Evolutionary conservation across 2,113 vertebrate genomes (phyloP), one percentile per base, ranked within the genome.

Genomic region (Strix aluco): DNA sequence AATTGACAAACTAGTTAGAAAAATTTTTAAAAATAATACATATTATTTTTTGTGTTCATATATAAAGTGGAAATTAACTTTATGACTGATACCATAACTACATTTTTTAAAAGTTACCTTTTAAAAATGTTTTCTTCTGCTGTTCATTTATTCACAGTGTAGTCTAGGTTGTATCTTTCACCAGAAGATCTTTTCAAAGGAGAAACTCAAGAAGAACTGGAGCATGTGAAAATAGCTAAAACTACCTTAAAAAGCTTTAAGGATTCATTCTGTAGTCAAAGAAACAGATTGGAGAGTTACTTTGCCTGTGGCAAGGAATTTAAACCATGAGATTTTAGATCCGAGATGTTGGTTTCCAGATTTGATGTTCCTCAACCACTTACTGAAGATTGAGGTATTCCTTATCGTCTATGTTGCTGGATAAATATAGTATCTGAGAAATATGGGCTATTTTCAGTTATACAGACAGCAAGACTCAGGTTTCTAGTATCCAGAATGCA

Each of bases 301-400:
- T 98, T 97, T 6, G 34, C 32, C 46, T 96, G 93, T 75, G 95
- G 75, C 42, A 85, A 91, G 44, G 96, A 98, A 90, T 75, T 86
- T 74, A 97, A 98, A 91, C 94, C 73, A 15, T 98, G 98, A 98
- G 98, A 99, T 98, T 99, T 99, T 95, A 98, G 97, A 54, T 97
- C 97, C 93, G 94, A 97, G 63, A 83, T 98, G 95, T 96, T 99
- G 65, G 99, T 99, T 96, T 96, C 92, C 80, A 98, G 95, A 96
- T 98, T 97, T 96, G 97, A 97, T 93, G 69, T 98, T 99, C 96
- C 96, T 98, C 62, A 94, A 97, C 86, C 96, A 84, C 25, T 96
- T 99, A 94, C 91, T 97, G 67, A 98, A 98, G 94, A 94, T 97
- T 93, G 97, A 99, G 98, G 98, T 99, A 97, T 97, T 92, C 32